phyloP scores from a whole-genome alignment of 1,140 invertebrate genomes.

The Zaprionus lachaisei region DNA sequence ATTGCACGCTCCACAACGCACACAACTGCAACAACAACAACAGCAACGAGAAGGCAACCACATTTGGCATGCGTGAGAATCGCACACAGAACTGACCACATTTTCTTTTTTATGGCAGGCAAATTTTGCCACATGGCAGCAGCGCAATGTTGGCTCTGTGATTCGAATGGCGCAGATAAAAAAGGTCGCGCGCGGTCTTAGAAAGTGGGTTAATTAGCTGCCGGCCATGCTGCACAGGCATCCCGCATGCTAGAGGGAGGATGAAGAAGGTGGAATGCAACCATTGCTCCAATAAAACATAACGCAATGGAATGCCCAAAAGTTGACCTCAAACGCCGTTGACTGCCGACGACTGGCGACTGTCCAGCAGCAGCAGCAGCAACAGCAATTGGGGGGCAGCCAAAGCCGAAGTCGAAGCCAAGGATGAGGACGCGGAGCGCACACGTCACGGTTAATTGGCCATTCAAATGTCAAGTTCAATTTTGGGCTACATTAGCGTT shows the following conservation, averaged over 20 bases:
- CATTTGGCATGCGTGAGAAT: constrained; percentile 71
- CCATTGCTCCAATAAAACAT: constrained; percentile 67
- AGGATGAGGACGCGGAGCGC: constrained; percentile 34
- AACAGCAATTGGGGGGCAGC: not conserved
- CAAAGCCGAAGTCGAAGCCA: not conserved
- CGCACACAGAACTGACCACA: constrained; percentile 43
- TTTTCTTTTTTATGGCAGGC: constrained; percentile 55
- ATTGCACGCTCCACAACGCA: constrained; percentile 31
- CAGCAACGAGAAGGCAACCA: constrained; percentile 4
- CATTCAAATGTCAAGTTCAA: constrained; percentile 84
- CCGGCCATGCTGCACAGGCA: constrained; percentile 1
- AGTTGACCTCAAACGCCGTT: constrained; percentile 62
- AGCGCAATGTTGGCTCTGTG: constrained; percentile 19
- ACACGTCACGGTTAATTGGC: constrained; percentile 82
- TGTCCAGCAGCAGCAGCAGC: constrained; percentile 16
- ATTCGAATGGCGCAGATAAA: constrained; percentile 60
- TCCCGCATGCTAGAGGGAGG: not conserved
- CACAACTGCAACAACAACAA: constrained; percentile 4
- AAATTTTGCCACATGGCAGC: constrained; percentile 55
- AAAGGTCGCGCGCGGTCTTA: constrained; percentile 54
- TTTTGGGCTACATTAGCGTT: constrained; percentile 84
- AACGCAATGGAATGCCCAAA: constrained; percentile 67
- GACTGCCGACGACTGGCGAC: not conserved
- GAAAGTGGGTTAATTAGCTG: constrained; percentile 77
- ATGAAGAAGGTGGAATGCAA: not conserved